These are phyloP conservation scores for Tetragonisca angustula DNA, from an alignment of 2,888 invertebrate genomes.

Conservation along the genomic window DNA sequence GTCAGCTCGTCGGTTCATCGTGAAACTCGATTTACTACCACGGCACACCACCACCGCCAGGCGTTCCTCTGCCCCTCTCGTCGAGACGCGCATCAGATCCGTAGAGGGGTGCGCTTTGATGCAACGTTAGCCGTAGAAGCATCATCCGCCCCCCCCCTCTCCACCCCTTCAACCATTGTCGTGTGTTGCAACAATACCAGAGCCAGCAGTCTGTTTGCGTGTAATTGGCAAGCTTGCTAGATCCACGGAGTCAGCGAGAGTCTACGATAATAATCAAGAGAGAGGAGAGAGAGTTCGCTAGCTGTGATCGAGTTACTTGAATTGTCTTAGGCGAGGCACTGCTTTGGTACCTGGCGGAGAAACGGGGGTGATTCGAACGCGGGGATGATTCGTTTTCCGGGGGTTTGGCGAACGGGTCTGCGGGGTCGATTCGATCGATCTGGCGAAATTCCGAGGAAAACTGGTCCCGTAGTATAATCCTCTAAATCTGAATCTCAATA, in stretches of 20 bases:
- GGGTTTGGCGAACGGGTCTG: not conserved
- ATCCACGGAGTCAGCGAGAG: conserved; percentile 21
- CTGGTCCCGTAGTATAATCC: too few species aligned
- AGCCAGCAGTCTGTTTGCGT: conserved; percentile 62
- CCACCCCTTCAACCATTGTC: conserved; percentile 37
- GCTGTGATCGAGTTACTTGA: conserved; percentile 63
- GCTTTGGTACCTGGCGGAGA: not conserved
- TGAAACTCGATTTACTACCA: conserved; percentile 73
- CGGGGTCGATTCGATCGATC: not conserved
- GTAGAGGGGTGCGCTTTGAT: conserved; percentile 18
- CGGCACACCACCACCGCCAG: conserved; percentile 39
- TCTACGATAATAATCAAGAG: conserved; percentile 59
- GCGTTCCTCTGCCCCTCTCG: not conserved
- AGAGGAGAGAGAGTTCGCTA: conserved; percentile 41
- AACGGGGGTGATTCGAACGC: not conserved
- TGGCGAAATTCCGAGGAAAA: not conserved
- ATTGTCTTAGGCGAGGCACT: conserved; percentile 55
- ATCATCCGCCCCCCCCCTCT: not conserved
- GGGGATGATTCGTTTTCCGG: not conserved
- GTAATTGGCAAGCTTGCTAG: conserved; percentile 67
- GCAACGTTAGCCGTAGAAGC: conserved; percentile 9
- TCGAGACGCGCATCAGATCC: conserved; percentile 1
- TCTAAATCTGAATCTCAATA: too few species aligned
- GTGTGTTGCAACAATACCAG: conserved; percentile 56
- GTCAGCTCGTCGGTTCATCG: conserved; percentile 74